Percentiles rank a stretch among this genome's conserved stretches.
These are phyloP conservation scores for Orthosia gracilis DNA, from an alignment of 2,888 invertebrate species.

Conservation along the genomic window DNA sequence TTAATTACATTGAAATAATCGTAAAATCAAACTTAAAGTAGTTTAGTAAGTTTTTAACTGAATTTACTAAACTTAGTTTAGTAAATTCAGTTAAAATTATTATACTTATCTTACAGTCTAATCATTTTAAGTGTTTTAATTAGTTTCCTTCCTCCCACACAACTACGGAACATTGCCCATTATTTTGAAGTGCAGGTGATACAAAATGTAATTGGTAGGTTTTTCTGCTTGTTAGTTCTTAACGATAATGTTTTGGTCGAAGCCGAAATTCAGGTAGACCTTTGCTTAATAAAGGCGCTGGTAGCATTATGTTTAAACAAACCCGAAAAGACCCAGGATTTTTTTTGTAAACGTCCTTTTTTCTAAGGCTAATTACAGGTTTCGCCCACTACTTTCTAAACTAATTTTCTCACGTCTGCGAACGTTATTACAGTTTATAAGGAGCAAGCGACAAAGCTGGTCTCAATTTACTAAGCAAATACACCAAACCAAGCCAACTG, in stretches of 20 bases:
- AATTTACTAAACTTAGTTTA: no score
- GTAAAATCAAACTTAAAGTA: no score
- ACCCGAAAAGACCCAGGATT: neutral
- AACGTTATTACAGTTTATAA: slow-evolving; percentile 66
- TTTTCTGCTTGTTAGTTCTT: slow-evolving; percentile 37
- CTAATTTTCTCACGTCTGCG: slow-evolving; percentile 17
- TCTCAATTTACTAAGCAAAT: slow-evolving; percentile 77
- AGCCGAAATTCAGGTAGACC: slow-evolving; percentile 12
- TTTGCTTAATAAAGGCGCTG: neutral
- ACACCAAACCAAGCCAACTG: slow-evolving; percentile 75
- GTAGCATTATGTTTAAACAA: slow-evolving; percentile 20
- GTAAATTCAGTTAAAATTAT: no score
- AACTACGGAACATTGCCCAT: slow-evolving; percentile 4
- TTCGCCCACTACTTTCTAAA: neutral
- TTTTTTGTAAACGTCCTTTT: neutral
- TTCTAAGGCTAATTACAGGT: neutral
- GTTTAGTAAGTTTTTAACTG: no score
- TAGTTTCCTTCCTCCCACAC: slow-evolving; percentile 9
- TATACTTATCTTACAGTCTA: no score
- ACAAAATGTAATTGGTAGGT: slow-evolving; percentile 36
- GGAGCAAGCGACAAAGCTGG: slow-evolving; percentile 68
- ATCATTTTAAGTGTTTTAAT: slow-evolving; percentile 25
- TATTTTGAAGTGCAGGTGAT: slow-evolving; percentile 13
- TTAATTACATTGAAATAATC: no score
- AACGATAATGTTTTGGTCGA: slow-evolving; percentile 11